Evolutionary conservation across 2,113 vertebrate genomes (phyloP).

Genomic region (Microtus montanus): DNA sequence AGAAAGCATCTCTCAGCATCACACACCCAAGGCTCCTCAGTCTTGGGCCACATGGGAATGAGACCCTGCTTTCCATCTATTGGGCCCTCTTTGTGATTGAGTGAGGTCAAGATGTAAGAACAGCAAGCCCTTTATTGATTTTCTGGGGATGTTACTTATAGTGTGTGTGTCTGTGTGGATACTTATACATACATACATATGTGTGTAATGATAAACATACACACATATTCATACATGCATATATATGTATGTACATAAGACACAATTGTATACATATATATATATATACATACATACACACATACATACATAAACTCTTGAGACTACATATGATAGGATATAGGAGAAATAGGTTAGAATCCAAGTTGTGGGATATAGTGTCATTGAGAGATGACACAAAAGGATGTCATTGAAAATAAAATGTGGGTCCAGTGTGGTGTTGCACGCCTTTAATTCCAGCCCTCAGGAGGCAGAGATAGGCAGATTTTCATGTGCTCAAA

Average conservation of each 20-base stretch:
- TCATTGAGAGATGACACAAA: neutral
- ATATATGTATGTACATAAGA: neutral
- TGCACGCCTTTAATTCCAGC: neutral
- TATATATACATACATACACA: neutral
- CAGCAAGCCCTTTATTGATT: neutral
- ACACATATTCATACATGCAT: neutral
- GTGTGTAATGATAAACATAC: neutral
- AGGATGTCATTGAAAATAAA: neutral
- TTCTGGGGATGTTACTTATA: neutral
- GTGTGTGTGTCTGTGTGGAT: neutral
- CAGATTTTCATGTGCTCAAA: neutral
- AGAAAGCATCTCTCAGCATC: accelerated
- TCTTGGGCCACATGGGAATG: accelerated
- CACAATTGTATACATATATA: too few species aligned
- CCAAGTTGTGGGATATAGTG: neutral
- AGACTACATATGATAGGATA: neutral
- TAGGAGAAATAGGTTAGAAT: neutral
- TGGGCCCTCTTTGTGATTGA: neutral
- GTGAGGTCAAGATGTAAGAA: neutral
- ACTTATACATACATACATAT: too few species aligned
- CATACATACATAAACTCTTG: neutral
- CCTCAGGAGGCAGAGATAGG: neutral
- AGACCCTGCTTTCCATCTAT: neutral
- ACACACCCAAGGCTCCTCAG: accelerated
- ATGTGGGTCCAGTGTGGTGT: neutral